phyloP scores from a whole-genome alignment of 2,113 vertebrate genomes.

The Barnardius zonarius region DNA sequence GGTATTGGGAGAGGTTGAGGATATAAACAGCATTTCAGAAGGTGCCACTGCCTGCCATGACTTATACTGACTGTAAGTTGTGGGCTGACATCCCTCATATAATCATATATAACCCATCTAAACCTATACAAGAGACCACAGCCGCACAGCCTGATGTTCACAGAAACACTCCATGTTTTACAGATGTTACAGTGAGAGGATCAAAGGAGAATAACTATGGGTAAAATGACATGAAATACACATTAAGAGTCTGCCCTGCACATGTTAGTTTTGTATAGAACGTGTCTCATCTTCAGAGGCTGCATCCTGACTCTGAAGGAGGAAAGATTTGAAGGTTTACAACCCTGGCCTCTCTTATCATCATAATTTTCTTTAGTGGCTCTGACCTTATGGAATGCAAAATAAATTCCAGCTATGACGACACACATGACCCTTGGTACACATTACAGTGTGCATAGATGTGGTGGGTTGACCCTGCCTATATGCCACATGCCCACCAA shows the following conservation, averaged over 20 bases:
- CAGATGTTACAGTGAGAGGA: rapidly evolving
- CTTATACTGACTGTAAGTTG: neutral
- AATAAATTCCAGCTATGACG: neutral
- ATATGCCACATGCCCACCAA: neutral
- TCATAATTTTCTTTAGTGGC: neutral
- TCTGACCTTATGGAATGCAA: neutral
- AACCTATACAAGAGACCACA: neutral
- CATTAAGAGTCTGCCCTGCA: neutral
- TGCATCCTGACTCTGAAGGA: neutral
- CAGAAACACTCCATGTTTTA: neutral
- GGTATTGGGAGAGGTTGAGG: neutral
- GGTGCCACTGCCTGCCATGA: neutral
- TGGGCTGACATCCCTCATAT: neutral
- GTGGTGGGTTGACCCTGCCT: neutral
- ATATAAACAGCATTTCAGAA: neutral
- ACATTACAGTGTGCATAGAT: neutral
- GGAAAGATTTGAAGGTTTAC: neutral
- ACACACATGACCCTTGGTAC: neutral
- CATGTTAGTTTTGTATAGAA: neutral
- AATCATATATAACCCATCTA: neutral
- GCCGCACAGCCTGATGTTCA: neutral
- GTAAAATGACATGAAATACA: neutral
- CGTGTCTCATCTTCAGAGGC: rapidly evolving
- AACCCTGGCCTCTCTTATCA: neutral
- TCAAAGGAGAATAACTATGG: neutral